A percentile compares a stretch with the other conserved stretches of the same genome.
These are phyloP conservation scores for Stichopus chloronotus DNA, from an alignment of 35 echinoderm and acorn worm genomes.

Conservation along the genomic window DNA sequence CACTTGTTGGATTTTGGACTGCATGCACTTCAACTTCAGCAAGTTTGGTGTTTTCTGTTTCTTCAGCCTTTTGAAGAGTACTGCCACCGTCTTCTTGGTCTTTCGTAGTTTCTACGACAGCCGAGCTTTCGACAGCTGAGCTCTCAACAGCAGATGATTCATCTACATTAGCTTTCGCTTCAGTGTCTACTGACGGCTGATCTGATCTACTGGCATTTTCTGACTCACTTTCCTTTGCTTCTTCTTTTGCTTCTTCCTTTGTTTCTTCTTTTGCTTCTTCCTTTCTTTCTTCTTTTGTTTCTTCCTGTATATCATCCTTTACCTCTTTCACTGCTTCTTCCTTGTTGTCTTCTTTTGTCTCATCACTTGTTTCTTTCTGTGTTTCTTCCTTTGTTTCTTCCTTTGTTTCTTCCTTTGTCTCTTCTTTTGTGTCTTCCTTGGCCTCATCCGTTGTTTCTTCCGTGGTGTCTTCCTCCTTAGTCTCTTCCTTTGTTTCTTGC, in stretches of 20 bases:
- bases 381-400: not conserved
- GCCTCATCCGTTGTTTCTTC: not conserved
- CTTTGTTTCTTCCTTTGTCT: not conserved
- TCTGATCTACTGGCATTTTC: not conserved
- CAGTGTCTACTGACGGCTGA: too few species aligned
- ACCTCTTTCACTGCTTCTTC: too few species aligned
- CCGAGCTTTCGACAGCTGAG: not conserved
- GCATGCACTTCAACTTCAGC: slow-evolving; percentile 29
- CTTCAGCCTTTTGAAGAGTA: not conserved
- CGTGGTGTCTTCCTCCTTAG: not conserved
- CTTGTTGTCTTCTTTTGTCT: not conserved
- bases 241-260: not conserved
- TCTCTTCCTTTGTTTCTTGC: too few species aligned
- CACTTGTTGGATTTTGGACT: not conserved
- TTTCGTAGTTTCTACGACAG: not conserved
- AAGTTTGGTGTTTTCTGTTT: not conserved
- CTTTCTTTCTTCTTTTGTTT: too few species aligned
- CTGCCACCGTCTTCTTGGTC: not conserved
- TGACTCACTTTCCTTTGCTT: not conserved
- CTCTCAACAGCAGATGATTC: not conserved
- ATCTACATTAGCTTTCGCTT: not conserved
- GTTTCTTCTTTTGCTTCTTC: too few species aligned
- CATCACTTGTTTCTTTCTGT: not conserved
- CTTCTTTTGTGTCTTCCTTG: not conserved
- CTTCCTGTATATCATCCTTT: too few species aligned